Conservation (phyloP, 2,888 invertebrate genomes). For the Diloba caeruleocephala region DNA sequence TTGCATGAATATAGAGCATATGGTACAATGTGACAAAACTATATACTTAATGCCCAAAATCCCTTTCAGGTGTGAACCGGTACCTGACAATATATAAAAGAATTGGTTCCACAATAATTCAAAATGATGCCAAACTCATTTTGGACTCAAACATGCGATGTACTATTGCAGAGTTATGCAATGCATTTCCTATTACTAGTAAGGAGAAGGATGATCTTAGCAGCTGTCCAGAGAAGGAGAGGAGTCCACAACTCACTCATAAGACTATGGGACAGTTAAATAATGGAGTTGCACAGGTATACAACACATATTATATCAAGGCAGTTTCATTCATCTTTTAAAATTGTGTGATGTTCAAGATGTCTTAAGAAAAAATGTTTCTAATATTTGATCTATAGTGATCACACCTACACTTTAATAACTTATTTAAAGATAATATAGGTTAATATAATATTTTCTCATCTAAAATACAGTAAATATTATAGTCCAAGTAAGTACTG, state of each 20-base stretch:
- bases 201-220: conserved; percentile 92
- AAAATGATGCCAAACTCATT: conserved; percentile 91
- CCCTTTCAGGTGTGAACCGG: conserved; percentile 90
- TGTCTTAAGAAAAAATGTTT: no score
- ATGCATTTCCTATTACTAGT: conserved; percentile 91
- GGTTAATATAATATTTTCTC: no score
- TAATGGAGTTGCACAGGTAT: conserved; percentile 91
- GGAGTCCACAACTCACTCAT: conserved; percentile 88
- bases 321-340: no score
- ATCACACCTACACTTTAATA: no score
- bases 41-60: no score
- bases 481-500: no score
- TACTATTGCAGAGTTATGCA: conserved; percentile 90
- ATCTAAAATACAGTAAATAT: no score
- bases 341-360: no score
- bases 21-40: no score
- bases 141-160: conserved; percentile 90
- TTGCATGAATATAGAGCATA: no score
- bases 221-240: conserved; percentile 91
- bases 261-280: conserved; percentile 91
- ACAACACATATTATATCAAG: background rate
- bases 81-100: conserved; percentile 92
- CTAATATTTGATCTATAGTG: no score
- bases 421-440: no score
- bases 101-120: conserved; percentile 91